Evolutionary conservation across 2,797 vertebrate genomes (phyloP), one percentile per base, ranked within the genome.

Genomic region (Sebastes iracundus): DNA sequence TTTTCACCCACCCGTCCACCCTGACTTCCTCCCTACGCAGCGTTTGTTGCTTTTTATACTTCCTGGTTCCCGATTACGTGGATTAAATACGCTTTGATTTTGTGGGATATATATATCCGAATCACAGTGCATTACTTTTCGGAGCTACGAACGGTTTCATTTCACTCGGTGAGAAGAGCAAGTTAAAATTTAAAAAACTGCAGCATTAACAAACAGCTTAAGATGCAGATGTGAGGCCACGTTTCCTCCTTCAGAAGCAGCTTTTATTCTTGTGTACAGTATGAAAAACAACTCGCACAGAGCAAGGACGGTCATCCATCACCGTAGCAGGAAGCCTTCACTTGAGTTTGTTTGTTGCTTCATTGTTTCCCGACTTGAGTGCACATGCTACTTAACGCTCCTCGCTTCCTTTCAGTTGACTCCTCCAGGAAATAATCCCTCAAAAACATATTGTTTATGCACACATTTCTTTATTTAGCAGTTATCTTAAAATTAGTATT

Each of bases 331-430:
- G 92, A 93, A 92, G 75, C 49, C 70, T 63, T 74, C 84, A 68
- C 84, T 84, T 60, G 65, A 33, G 28, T 72, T 75, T 82, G 77
- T 90, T 91, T 90, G 85, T 83, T n/a, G 3, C 70, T 12, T 77
- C 82, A 88, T 91, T 92, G 92, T 33, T 93, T 91, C 42, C 59
- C 6, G 11, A 42, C 42, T 80, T 0, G 61, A 83, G 77, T 76
- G 86, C 72, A 65, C 65, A 73, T 13, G 86, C 56, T 82, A 64
- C 76, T 85, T 60, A 75, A 71, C 67, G 62, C 66, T 30, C 59
- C 75, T 20, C 0, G 42, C 58, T 88, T 90, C 87, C 84, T 66
- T 3, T 65, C 27, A 2, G 18, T 42, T 8, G 52, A 32, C 80
- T 56, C 32, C n/a, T 81, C 22, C 63, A 25, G 84, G 89, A 91